Evolutionary conservation across 2,797 vertebrate genomes (phyloP), one percentile per base, ranked within the genome.

Genomic region (Sphenopsis melanotis): DNA sequence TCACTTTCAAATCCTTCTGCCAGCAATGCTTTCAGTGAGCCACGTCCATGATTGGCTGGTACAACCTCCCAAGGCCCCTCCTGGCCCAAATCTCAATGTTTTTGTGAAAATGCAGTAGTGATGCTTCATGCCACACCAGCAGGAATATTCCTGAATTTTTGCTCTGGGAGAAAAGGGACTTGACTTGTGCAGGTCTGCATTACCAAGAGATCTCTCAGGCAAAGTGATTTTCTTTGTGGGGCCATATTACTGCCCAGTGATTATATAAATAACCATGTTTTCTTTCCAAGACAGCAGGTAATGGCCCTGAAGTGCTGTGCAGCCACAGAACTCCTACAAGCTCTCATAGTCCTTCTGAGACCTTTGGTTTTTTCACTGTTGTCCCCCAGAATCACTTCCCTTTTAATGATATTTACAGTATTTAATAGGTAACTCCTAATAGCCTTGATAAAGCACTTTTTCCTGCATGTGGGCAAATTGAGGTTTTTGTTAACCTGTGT

Each of bases 181-280:
- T 49, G 65, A 3, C 63, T 90, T 21, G 1, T 63, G 78, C 83
- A 89, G 60, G 57, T 56, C 70, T 83, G 72, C 53, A 65, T 87
- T 88, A 49, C 26, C 81, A 57, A 70, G 56, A 11, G 4, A 1
- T 52, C n/a, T 53, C 91, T 61, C 41, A 44, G 65, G 59, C 66
- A 88, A 76, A 93, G 42, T 34, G 50, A 46, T 95, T 96, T 96
- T 64, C 78, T 96, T 89, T 63, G 56, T 69, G 32, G 39, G 37
- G 55, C 65, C 70, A 18, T 44, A 65, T 69, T 89, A 44, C 39
- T 77, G 50, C 83, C 95, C 65, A 77, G 60, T 42, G 78, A 55
- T 95, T 95, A 68, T 46, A 55, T 76, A 96, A 97, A 96, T 87
- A 91, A 64, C 26, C 8, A 30, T 71, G 49, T 95, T 97, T 96